These are phyloP conservation scores for Paracentrotus lividus DNA, from an alignment of 53 echinoderm and acorn worm genomes.

Conservation along the genomic window DNA sequence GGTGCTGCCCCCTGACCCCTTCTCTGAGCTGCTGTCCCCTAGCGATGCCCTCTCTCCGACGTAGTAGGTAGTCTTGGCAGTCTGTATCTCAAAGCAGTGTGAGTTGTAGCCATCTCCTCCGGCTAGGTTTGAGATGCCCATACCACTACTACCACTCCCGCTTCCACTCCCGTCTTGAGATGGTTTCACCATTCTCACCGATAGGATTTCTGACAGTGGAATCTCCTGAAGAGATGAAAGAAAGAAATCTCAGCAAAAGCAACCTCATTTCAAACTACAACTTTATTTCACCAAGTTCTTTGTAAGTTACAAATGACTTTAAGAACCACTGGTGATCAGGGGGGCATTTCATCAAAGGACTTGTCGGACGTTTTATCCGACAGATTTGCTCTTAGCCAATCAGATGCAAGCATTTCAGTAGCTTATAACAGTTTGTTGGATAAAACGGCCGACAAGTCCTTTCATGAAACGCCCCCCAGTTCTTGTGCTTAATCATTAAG, in stretches of 20 bases:
- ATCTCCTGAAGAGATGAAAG: conserved; percentile 82
- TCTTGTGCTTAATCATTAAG: too few relatives aligned
- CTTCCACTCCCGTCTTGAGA: conserved; percentile 61
- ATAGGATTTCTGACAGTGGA: conserved; percentile 94
- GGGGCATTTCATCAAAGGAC: too few relatives aligned
- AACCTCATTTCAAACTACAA: neutral
- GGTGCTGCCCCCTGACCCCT: conserved; percentile 63
- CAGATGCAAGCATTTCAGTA: too few relatives aligned
- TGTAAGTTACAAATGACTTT: too few relatives aligned
- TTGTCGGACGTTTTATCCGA: too few relatives aligned
- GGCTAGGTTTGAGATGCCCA: neutral
- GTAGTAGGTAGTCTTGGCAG: conserved; percentile 90
- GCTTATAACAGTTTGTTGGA: too few relatives aligned
- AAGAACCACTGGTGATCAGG: too few relatives aligned
- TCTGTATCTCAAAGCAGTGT: conserved; percentile 98
- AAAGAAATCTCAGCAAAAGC: neutral
- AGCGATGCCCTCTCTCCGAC: conserved; percentile 86
- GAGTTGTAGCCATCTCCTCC: conserved; percentile 70
- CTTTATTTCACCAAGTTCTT: too few relatives aligned
- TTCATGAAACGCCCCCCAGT: too few relatives aligned
- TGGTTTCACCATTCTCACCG: conserved; percentile 78
- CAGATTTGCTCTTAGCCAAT: too few relatives aligned
- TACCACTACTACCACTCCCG: conserved; percentile 37
- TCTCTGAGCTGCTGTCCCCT: conserved; percentile 52
- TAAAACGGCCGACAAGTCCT: too few relatives aligned